phyloP scores from a whole-genome alignment of 2,113 vertebrate genomes.

The Pardalotus punctatus region DNA sequence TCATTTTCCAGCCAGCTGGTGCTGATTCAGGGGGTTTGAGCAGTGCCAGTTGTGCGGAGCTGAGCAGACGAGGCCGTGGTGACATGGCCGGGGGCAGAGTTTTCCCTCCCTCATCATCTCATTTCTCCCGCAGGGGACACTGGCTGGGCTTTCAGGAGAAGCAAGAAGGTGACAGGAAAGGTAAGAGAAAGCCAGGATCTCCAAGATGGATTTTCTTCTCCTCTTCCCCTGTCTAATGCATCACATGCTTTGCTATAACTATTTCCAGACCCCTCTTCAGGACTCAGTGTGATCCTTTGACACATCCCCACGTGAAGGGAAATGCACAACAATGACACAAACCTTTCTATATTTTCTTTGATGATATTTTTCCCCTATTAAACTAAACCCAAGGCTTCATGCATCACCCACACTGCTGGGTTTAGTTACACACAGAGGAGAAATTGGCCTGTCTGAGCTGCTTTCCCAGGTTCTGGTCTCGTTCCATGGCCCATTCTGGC shows the following conservation, averaged over 20 bases:
- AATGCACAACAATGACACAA: background rate
- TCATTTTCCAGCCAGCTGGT: slow-evolving; percentile 46
- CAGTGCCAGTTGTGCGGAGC: background rate
- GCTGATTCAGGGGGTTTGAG: slow-evolving; percentile 29
- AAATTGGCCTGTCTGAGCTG: background rate
- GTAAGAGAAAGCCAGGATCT: background rate
- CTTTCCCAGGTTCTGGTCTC: background rate
- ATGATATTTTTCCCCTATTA: background rate
- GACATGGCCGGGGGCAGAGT: background rate
- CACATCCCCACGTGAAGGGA: slow-evolving; percentile 33
- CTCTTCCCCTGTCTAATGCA: background rate
- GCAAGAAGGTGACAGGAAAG: background rate
- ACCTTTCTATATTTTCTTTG: background rate
- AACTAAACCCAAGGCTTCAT: background rate
- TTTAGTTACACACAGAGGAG: background rate
- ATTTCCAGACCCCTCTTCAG: slow-evolving; percentile 4
- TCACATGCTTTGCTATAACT: background rate
- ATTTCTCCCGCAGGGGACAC: background rate
- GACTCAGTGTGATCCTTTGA: background rate
- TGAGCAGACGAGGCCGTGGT: background rate
- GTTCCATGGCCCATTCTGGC: rapidly evolving
- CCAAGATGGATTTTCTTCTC: background rate
- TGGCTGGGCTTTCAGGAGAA: background rate
- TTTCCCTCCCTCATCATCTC: background rate
- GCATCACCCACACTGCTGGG: background rate